phyloP scores from a whole-genome alignment of 2,888 invertebrate species.

The Chaitophorus viminalis region DNA sequence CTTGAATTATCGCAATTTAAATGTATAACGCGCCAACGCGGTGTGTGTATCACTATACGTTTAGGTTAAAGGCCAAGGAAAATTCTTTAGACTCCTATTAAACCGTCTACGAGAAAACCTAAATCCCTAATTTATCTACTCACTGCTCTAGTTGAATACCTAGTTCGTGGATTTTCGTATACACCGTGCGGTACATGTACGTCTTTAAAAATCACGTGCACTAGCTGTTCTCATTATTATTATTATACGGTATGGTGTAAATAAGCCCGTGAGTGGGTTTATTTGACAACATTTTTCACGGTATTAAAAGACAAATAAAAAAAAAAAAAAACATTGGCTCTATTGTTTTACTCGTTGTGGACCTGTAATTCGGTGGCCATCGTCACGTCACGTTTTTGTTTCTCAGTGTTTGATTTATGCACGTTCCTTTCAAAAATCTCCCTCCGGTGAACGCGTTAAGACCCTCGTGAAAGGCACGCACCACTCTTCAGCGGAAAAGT shows the following conservation, averaged over 20 bases:
- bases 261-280: too few species aligned
- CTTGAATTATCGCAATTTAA: background rate
- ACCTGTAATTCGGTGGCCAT: background rate
- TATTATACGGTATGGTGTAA: too few species aligned
- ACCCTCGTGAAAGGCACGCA: background rate
- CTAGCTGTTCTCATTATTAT: background rate
- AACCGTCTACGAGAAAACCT: background rate
- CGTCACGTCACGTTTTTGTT: background rate
- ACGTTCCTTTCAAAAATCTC: conserved; percentile 6
- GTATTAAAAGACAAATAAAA: conserved; percentile 4
- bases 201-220: background rate
- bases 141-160: too few species aligned
- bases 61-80: background rate
- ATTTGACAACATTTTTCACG: background rate
- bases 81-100: background rate
- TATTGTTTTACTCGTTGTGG: background rate
- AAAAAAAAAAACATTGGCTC: background rate
- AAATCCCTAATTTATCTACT: background rate
- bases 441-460: background rate
- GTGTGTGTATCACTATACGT: background rate
- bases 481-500: background rate
- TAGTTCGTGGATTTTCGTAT: background rate
- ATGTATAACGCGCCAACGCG: too few species aligned
- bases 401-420: background rate
- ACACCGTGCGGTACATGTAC: background rate